Evolutionary conservation across 2,113 vertebrate species (phyloP).

Genomic region (Rissa tridactyla): DNA sequence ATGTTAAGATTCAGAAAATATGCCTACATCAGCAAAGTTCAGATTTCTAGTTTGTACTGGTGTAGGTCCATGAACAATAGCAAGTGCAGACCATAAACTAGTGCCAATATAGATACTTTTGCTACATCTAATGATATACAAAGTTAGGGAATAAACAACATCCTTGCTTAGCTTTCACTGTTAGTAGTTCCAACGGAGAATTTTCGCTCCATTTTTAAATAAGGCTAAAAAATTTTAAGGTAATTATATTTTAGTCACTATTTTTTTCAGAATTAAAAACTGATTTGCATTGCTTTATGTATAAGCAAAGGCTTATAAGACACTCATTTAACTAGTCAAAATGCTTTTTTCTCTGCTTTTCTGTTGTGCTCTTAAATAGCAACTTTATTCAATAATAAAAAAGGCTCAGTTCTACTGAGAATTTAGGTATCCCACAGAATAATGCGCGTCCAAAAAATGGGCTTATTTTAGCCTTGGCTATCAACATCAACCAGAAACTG

Average conservation of each 20-base stretch:
- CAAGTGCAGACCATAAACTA: neutral
- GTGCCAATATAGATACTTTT: neutral
- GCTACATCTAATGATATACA: neutral
- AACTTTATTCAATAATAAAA: neutral
- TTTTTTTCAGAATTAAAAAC: neutral
- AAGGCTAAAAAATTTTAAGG: neutral
- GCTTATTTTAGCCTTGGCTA: neutral
- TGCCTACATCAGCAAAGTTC: neutral
- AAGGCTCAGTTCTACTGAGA: neutral
- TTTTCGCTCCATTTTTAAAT: neutral
- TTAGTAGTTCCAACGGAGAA: neutral
- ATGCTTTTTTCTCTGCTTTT: neutral
- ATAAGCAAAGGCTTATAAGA: neutral
- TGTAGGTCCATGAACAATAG: neutral
- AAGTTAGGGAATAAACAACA: neutral
- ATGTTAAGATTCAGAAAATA: neutral
- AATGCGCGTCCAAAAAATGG: neutral
- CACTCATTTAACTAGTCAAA: neutral
- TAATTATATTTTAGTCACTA: neutral
- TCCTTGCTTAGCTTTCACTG: neutral
- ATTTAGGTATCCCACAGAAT: neutral
- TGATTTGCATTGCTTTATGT: neutral
- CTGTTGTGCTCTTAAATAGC: neutral
- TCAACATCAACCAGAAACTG: neutral
- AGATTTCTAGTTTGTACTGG: neutral